Conservation (phyloP, 2,888 invertebrate genomes). For the Stegophylla sp. region DNA sequence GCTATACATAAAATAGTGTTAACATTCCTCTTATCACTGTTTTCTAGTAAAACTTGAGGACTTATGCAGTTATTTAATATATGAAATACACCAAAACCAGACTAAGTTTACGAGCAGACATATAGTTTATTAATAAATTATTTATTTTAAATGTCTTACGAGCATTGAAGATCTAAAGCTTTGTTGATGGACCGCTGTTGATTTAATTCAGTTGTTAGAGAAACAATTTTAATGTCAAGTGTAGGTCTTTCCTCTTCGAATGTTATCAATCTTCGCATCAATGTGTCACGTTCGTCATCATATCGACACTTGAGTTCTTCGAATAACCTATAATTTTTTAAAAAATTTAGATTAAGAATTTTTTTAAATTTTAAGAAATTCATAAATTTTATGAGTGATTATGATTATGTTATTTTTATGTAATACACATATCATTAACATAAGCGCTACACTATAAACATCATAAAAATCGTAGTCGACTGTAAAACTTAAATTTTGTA, state of each 20-base stretch:
- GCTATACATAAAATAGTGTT: too few species aligned
- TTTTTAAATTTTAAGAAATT: too few species aligned
- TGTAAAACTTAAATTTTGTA: too few species aligned
- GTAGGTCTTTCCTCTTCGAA: slow-evolving; percentile 66
- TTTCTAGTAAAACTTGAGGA: too few species aligned
- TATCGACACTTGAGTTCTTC: slow-evolving; percentile 80
- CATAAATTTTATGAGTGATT: background rate
- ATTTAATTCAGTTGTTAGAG: slow-evolving; percentile 66
- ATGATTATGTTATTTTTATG: too few species aligned
- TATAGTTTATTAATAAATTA: background rate
- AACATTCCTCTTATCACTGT: too few species aligned
- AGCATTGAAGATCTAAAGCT: slow-evolving; percentile 69
- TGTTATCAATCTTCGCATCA: slow-evolving; percentile 68
- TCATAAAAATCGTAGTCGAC: too few species aligned
- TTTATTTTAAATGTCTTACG: slow-evolving; percentile 64
- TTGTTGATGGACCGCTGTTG: slow-evolving; percentile 68
- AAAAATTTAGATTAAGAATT: too few species aligned
- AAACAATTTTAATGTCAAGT: slow-evolving; percentile 67
- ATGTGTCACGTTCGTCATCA: slow-evolving; percentile 72
- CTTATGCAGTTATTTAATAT: too few species aligned
- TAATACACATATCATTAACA: too few species aligned
- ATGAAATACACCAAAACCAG: background rate
- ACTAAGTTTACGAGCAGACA: background rate
- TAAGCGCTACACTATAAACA: too few species aligned
- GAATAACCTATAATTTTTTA: slow-evolving; percentile 72